Evolutionary conservation across 2,797 vertebrate species (phyloP).

Genomic region (Gastrophryne carolinensis): DNA sequence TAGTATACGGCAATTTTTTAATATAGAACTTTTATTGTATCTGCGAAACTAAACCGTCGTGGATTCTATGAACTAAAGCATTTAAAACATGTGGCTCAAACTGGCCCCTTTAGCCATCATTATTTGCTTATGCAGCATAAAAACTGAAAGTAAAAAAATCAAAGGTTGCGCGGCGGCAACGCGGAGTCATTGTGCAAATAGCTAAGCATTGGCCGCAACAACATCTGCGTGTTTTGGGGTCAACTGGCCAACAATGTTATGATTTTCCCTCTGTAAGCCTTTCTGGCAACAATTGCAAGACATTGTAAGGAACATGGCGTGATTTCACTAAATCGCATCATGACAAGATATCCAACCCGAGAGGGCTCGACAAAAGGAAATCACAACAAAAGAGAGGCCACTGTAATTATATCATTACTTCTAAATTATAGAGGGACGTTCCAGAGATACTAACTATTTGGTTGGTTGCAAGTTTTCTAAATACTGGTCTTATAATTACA

Average conservation of each 20-base stretch:
- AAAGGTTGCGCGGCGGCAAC: too few relatives aligned
- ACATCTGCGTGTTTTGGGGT: conserved; percentile 2
- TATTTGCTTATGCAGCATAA: background rate
- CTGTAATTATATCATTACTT: conserved; percentile 7
- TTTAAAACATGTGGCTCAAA: background rate
- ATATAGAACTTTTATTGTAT: too few relatives aligned
- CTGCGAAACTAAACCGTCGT: too few relatives aligned
- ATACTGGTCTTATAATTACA: conserved; percentile 24
- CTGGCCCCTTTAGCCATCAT: background rate
- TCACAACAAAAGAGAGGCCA: background rate
- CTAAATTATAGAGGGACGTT: conserved; percentile 15
- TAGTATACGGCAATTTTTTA: too few relatives aligned
- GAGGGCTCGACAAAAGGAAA: background rate
- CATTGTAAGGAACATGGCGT: background rate
- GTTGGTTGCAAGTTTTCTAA: conserved; percentile 27
- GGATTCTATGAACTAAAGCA: too few relatives aligned
- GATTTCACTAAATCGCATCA: background rate
- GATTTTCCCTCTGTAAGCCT: background rate
- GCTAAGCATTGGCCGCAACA: background rate
- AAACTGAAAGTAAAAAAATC: too few relatives aligned
- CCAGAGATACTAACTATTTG: background rate
- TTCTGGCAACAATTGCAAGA: background rate
- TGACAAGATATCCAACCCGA: background rate
- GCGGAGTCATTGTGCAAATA: too few relatives aligned
- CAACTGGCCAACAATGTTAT: background rate